Base-by-base conservation (phyloP, 2,113 vertebrate species). In the Colossoma macropomum region DNA sequence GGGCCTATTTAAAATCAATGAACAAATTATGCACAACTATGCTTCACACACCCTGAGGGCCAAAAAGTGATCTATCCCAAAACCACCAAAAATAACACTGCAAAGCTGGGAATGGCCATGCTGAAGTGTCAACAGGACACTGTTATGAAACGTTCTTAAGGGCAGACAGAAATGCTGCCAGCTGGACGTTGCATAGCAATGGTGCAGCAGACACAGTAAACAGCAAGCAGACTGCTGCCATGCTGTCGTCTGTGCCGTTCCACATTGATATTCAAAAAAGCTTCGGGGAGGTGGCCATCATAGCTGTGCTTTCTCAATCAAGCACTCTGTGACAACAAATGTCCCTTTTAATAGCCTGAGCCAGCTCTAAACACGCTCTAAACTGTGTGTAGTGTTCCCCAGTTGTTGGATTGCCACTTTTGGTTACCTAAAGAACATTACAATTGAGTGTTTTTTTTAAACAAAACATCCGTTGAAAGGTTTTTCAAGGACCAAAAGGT, bases 231-330 rank as follows among this genome's bases (percentile, higher is more conserved):
- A 63, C 69, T 63, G 25, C 38, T 68, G 72, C 45, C 72, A 75
- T 75, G 45, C 66, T 69, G 72, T 23, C 56, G 70, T 75, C 69
- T 75, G 23, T n/a, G 13, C 27, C 45, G n/a, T 12, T 50, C 16
- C 21, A 2, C 17, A 19, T 48, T 32, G 13, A 52, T 38, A 54
- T 38, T 56, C 16, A 65, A 69, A 62, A 75, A 75, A 4, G 54
- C 48, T 38, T 66, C 50, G 41, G 59, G 25, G 52, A 72, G 71
- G 71, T 48, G 34, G n/a, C 27, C 54, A 50, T 54, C 17, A 56
- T 23, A 50, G 17, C 60, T 72, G 68, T 54, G 72, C 28, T 82
- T 82, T 65, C 28, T 54, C 11, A 72, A 80, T 80, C 68, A 81
- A 81, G 60, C 16, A 12, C 41, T 50, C 41, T 12, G 23, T 10